Evolutionary conservation across 2,888 invertebrate species (phyloP), one percentile per base, ranked within the genome.

Genomic region (Eledona agricola): DNA sequence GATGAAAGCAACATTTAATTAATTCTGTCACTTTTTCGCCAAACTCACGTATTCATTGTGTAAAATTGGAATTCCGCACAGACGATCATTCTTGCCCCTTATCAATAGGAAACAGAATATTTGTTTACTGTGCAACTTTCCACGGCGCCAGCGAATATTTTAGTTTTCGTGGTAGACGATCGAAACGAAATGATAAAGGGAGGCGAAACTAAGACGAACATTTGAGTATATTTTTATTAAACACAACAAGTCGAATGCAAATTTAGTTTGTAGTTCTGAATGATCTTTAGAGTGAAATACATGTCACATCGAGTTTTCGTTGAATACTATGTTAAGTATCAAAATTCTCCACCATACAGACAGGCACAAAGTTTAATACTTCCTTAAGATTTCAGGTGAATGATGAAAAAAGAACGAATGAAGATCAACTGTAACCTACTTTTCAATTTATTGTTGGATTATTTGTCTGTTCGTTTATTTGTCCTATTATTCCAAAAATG

Each of bases 221-320:
- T 68, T 69, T 66, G 66, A 65, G 65, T 71, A 72, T 69, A 70
- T 69, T 70, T 70, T 72, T 70, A 71, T 70, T 71, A 70, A 72
- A 72, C 72, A 72, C 71, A 71, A 71, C 70, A 70, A 69, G 65
- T 69, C 66, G 67, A 68, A 69, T 71, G 68, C 67, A 70, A 69
- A 66, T 65, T 60, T 62, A 60, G 28, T 59, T 57, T 59, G 52
- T 63, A 61, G 53, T 60, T 62, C 59, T 59, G 55, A 60, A 58
- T 64, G 64, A 59, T 58, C 57, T 61, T 62, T 64, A 67, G 65
- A 65, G 64, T 70, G 65, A 68, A 69, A 57, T 61, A 67, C 63
- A 69, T 64, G 61, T 66, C 63, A 66, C 67, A 64, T 58, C 63
- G 66, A 60, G 59, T 58, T 65, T 65, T 70, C 65, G 67, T 68